Base-by-base conservation (phyloP, 2,797 vertebrate genomes). In the Gymnothorax javanicus region DNA sequence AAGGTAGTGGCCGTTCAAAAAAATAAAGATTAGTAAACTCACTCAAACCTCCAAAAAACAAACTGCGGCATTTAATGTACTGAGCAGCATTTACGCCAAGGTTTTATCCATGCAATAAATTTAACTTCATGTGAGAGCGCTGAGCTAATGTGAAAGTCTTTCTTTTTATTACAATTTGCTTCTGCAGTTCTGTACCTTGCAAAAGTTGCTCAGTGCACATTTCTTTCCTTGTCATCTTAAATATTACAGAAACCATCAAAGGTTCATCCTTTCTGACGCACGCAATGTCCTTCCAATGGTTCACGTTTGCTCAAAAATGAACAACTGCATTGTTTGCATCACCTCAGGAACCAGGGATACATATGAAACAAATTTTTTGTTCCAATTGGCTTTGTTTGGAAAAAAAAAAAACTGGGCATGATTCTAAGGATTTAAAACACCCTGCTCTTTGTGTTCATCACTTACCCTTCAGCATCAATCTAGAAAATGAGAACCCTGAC, bases 401-500 rank as follows among this genome's bases (percentile, higher is more conserved):
- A 64, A 43, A 7, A 60, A 60, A 13, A 84, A 52, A 59, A 56
- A 25, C 15, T 83, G 57, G 82, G 11, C 25, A 27, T 15, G 8
- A 2, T 33, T 83, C 82, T 59, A 75, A 75, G 73, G 73, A 12
- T 77, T 17, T 43, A 6, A 75, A 75, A 83, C 82, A 57, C 82
- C 58, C 58, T 8, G 1, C 82, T 60, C 56, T 60, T 33, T 62
- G 56, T 60, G 57, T 50, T 6, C 7, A 60, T 33, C 13, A 17
- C 58, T n/a, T 33, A 17, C 13, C 43, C 59, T 43, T 43, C 43
- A 64, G 59, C 60, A 27, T 20, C 12, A 69, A 67, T 17, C 83
- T 84, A 43, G 15, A 69, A 54, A 50, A 69, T 60, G 67, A 54
- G 25, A 69, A 84, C 33, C 62, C 62, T 23, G 83, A 84, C 83